phyloP scores from a whole-genome alignment of 2,797 vertebrate species.

The Anableps anableps region DNA sequence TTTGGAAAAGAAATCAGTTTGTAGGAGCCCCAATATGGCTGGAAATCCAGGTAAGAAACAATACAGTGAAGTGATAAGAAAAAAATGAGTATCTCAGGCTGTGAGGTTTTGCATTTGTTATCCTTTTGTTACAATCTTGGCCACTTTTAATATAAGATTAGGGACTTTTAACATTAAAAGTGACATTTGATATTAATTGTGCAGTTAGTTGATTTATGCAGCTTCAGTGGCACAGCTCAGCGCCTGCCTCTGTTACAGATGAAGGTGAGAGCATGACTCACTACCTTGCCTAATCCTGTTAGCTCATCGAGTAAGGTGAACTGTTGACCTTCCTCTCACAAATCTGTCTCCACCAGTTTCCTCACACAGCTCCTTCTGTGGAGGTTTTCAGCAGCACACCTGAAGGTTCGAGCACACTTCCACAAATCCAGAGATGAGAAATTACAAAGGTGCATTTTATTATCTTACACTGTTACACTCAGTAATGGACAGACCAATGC shows the following conservation, averaged over 20 bases:
- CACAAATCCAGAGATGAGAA: not conserved
- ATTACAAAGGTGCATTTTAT: not conserved
- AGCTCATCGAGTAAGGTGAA: constrained; percentile 31
- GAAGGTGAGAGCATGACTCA: constrained; percentile 43
- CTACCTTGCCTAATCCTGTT: constrained; percentile 33
- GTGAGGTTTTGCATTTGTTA: not conserved
- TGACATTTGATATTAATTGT: not conserved
- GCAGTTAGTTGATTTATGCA: no score
- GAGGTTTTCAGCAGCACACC: not conserved
- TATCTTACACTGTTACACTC: not conserved
- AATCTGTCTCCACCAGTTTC: constrained; percentile 10
- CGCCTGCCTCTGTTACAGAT: not conserved
- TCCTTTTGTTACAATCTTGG: not conserved
- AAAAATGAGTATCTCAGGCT: no score
- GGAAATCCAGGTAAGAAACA: no score
- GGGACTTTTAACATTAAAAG: not conserved
- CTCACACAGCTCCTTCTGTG: not conserved
- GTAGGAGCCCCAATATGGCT: no score
- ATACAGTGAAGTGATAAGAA: no score
- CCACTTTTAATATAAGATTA: not conserved
- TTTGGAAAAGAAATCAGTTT: no score
- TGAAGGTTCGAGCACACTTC: constrained; percentile 5
- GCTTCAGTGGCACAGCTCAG: not conserved
- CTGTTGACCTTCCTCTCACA: constrained; percentile 28
- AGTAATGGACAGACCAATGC: not conserved